Evolutionary conservation across 1,140 invertebrate genomes (phyloP), one percentile per base, ranked within the genome.

Genomic region (Mylabris phalerata): DNA sequence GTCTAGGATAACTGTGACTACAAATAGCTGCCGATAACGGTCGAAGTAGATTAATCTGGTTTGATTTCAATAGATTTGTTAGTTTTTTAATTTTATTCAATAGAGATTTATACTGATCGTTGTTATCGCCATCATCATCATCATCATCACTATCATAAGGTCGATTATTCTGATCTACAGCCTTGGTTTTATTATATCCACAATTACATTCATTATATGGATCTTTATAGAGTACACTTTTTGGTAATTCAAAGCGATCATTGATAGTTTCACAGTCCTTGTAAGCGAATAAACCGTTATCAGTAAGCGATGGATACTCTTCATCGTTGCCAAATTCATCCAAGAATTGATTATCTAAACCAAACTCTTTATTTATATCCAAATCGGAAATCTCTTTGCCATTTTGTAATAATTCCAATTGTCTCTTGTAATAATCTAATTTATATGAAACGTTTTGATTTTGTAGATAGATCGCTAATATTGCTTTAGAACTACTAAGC

Each of bases 401-500:
- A 54, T 55, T 19, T 9, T 42, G 5, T 7, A 42, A 42, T 42
- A n/a, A 11, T 42, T 44, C 52, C 11, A 48, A 25, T 40, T 55
- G 27, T 26, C 44, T 4, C 9, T 40, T 39, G 11, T 40, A 46
- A 26, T 55, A 47, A 24, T 55, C 52, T 19, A 55, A 13, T 19
- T 47, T 39, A 27, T 55, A 55, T 10, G 43, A 40, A 9, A 55
- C 39, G n/a, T 54, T 46, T 25, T 38, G 11, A 24, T 47, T 55
- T 41, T 55, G 52, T 26, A 55, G 39, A 48, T 55, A 55, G 24
- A 55, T 47, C 4, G 52, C 52, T 4, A 55, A 13, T 10, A 55
- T 25, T 10, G 44, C 47, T 9, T 10, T 42, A 1, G 38, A 40
- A 11, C 13, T 47, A 40, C 45, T 38, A n/a, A 55, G 9, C 10